Evolutionary conservation across 2,797 vertebrate genomes (phyloP).

Genomic region (Peromyscus nudipes): DNA sequence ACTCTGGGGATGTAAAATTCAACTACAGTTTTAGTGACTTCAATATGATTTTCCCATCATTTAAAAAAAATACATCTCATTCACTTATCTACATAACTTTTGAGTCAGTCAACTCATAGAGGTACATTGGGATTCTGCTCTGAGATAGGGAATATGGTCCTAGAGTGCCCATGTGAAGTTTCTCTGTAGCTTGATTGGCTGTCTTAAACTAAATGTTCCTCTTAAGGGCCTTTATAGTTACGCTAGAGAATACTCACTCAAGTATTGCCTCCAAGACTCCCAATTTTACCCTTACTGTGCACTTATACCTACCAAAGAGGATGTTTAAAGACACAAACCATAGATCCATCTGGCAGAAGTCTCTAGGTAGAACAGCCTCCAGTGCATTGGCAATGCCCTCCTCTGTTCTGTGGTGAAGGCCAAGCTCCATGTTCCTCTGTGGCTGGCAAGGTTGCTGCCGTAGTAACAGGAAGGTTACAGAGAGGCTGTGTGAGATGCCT

Average conservation of each 20-base stretch:
- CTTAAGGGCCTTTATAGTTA: not conserved
- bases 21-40: not conserved
- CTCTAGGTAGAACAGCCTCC: fast-evolving
- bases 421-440: fast-evolving
- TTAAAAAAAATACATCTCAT: not conserved
- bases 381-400: fast-evolving
- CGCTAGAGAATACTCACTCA: too few relatives aligned
- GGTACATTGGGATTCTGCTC: not conserved
- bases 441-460: not conserved
- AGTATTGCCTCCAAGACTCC: not conserved
- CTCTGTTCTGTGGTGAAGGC: too few relatives aligned
- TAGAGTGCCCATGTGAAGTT: fast-evolving
- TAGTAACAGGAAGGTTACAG: too few relatives aligned
- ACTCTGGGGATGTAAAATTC: not conserved
- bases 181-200: too few relatives aligned
- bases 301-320: not conserved
- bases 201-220: not conserved
- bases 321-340: not conserved
- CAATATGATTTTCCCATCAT: not conserved
- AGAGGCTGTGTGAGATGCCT: not conserved
- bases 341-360: not conserved
- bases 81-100: not conserved
- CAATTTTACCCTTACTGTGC: not conserved
- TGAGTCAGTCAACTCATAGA: not conserved
- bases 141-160: too few relatives aligned